A percentile compares a stretch with the other conserved stretches of the same genome.
These are phyloP conservation scores for Pelodiscus sinensis DNA, from an alignment of 2,113 vertebrate species.

Conservation along the genomic window DNA sequence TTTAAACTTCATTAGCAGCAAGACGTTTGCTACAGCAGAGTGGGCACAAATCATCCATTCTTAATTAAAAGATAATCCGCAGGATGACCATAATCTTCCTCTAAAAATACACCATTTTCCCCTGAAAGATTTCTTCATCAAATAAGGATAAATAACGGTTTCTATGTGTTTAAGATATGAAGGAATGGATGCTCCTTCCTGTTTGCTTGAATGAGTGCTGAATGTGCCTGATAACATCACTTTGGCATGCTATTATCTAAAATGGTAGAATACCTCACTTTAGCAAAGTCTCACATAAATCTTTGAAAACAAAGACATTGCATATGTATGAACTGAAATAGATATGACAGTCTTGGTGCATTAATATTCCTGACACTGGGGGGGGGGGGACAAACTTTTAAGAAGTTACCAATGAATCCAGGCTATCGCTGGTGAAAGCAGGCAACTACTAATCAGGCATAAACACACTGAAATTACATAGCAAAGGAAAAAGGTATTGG, in stretches of 20 bases:
- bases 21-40: conserved; percentile 95
- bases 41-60: conserved; percentile 98
- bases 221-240: conserved; percentile 96
- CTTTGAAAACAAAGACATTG: conserved; percentile 99
- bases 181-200: conserved; percentile 67
- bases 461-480: conserved; percentile 76
- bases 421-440: conserved; percentile 93
- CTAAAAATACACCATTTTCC: conserved; percentile 89
- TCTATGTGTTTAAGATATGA: conserved; percentile 65
- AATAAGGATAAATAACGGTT: conserved; percentile 85
- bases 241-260: conserved; percentile 99
- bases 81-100: conserved; percentile 94
- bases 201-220: conserved; percentile 80
- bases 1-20: conserved; percentile 99
- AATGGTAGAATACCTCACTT: conserved; percentile 99
- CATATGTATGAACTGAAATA: conserved; percentile 99
- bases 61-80: conserved; percentile 99
- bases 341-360: conserved; percentile 99
- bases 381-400: conserved; percentile 99
- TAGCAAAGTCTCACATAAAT: conserved; percentile 99
- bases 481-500: conserved; percentile 11
- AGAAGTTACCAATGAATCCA: conserved; percentile 96
- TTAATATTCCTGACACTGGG: conserved; percentile 99
- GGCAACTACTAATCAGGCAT: conserved; percentile 87
- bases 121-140: conserved; percentile 85